Conservation (phyloP, 2,888 invertebrate genomes). For the Drosophila infuscata region DNA sequence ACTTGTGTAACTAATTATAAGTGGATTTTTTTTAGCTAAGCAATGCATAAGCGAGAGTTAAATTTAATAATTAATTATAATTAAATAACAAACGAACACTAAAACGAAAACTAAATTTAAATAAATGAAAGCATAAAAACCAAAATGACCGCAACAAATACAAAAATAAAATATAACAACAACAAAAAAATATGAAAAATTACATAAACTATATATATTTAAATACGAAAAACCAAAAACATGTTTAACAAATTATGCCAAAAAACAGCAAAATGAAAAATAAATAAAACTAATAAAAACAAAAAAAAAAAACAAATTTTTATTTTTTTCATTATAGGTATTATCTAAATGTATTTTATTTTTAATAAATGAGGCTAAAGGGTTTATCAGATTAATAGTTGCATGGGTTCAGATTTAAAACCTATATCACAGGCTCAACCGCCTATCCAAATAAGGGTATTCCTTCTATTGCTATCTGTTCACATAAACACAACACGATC, state of each 20-base stretch:
- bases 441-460: not conserved
- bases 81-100: slow-evolving; percentile 37
- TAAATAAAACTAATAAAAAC: slow-evolving; percentile 71
- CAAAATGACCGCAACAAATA: slow-evolving; percentile 43
- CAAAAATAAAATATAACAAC: slow-evolving; percentile 18
- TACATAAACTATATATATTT: slow-evolving; percentile 74
- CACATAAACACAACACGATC: not conserved
- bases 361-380: not conserved
- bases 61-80: slow-evolving; percentile 69
- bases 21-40: slow-evolving; percentile 77
- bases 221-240: slow-evolving; percentile 61
- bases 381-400: not conserved
- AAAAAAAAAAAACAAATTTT: too few species aligned
- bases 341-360: not conserved
- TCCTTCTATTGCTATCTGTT: too few species aligned
- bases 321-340: not conserved
- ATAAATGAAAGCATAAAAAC: slow-evolving; percentile 47
- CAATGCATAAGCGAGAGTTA: slow-evolving; percentile 73
- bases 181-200: slow-evolving; percentile 26
- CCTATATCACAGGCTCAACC: not conserved
- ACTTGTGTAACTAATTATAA: slow-evolving; percentile 75
- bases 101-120: slow-evolving; percentile 39
- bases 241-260: slow-evolving; percentile 75
- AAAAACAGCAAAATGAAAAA: slow-evolving; percentile 70
- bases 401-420: not conserved